These are phyloP conservation scores for Halesus radiatus DNA, from an alignment of 1,140 invertebrate genomes.

Conservation along the genomic window DNA sequence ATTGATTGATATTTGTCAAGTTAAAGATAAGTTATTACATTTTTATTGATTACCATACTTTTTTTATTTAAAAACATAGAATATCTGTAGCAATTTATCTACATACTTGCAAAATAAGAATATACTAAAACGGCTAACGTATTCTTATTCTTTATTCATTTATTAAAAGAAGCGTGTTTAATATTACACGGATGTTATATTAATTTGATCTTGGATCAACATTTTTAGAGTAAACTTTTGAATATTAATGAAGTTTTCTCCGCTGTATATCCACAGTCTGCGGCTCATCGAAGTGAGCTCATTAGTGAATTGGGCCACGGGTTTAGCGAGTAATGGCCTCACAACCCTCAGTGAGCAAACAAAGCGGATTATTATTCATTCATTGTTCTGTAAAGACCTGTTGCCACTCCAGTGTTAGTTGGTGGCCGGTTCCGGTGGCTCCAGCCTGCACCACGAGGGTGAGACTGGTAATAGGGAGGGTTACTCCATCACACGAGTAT, in stretches of 20 bases:
- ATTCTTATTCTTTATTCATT: too few species aligned
- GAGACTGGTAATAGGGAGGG: not conserved
- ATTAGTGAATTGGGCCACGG: conserved; percentile 7
- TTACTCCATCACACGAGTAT: too few species aligned
- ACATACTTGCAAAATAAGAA: too few species aligned
- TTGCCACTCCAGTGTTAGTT: conserved; percentile 12
- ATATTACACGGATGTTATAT: too few species aligned
- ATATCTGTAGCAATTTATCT: too few species aligned
- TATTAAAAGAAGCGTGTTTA: not conserved
- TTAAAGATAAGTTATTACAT: too few species aligned
- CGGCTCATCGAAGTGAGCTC: conserved; percentile 13
- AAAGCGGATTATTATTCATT: conserved; percentile 43
- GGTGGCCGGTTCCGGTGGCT: not conserved
- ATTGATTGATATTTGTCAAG: too few species aligned
- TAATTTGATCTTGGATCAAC: not conserved
- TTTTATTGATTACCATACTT: too few species aligned
- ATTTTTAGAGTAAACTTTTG: not conserved
- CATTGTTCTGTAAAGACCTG: conserved; percentile 48
- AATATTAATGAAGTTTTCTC: not conserved
- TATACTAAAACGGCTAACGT: too few species aligned
- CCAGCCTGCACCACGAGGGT: not conserved
- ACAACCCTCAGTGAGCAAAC: conserved; percentile 11
- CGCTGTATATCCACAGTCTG: not conserved
- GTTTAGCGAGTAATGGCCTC: conserved; percentile 28
- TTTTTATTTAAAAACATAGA: too few species aligned